Evolutionary conservation across 2,888 invertebrate species (phyloP).

Genomic region (Endomychus coccineus): DNA sequence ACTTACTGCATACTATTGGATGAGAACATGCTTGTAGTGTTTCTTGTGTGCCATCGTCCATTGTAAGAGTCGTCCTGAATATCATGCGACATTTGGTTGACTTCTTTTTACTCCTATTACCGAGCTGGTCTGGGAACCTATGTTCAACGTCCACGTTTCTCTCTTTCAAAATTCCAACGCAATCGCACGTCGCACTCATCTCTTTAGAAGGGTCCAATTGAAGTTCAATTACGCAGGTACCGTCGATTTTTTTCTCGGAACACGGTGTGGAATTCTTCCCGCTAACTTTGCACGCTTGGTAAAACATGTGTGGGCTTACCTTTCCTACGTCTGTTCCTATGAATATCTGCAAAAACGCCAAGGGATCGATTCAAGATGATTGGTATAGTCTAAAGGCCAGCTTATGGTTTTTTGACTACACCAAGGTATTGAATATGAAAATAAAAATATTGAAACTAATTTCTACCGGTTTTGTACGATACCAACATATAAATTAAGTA

Average conservation of each 20-base stretch:
- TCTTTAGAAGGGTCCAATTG: constrained; percentile 83
- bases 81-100: constrained; percentile 93
- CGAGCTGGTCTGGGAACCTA: constrained; percentile 75
- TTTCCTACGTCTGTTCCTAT: constrained; percentile 89
- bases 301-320: constrained; percentile 93
- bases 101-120: constrained; percentile 81
- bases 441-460: too few species aligned
- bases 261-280: constrained; percentile 95
- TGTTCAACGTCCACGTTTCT: constrained; percentile 93
- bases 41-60: constrained; percentile 69
- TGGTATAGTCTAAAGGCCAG: too few species aligned
- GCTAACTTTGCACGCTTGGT: constrained; percentile 92
- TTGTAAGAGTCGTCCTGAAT: constrained; percentile 76
- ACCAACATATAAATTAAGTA: too few species aligned
- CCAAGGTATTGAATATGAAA: too few species aligned
- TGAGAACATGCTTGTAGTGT: constrained; percentile 84
- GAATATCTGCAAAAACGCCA: constrained; percentile 57
- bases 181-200: constrained; percentile 91
- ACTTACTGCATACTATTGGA: constrained; percentile 89
- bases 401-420: too few species aligned
- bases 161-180: constrained; percentile 94
- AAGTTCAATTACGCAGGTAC: constrained; percentile 91
- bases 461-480: too few species aligned
- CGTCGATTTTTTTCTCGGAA: constrained; percentile 81
- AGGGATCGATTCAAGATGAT: too few species aligned